Evolutionary conservation across 1,140 invertebrate species (phyloP).

Genomic region (Acromyrmex heyeri): DNA sequence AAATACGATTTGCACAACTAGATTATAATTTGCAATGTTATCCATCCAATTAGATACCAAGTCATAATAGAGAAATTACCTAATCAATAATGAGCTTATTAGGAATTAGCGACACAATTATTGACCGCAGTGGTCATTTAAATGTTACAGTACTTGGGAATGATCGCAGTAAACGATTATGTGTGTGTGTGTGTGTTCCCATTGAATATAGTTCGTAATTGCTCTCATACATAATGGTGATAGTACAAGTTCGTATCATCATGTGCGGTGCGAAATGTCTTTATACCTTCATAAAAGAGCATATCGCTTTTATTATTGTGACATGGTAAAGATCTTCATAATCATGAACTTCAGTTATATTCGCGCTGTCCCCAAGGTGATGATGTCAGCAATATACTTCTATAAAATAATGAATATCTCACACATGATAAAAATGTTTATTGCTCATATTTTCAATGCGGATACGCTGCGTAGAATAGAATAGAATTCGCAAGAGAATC

Average conservation of each 20-base stretch:
- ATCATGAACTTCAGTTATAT: conserved; percentile 4
- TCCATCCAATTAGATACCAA: background rate
- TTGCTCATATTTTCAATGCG: background rate
- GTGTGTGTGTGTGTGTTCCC: background rate
- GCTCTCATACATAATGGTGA: conserved; percentile 10
- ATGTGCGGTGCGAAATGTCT: conserved; percentile 4
- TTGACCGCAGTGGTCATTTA: conserved; percentile 13
- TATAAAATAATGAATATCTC: background rate
- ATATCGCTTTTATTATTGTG: conserved; percentile 41
- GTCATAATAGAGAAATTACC: background rate
- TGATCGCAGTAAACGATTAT: background rate
- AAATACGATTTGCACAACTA: background rate
- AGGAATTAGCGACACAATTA: background rate
- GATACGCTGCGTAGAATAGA: background rate
- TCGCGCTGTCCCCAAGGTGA: conserved; percentile 5
- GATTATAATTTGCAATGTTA: background rate
- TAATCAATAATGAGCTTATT: conserved; percentile 9
- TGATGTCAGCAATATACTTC: background rate
- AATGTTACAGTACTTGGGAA: conserved; percentile 31
- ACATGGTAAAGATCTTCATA: conserved; percentile 25
- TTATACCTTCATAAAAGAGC: conserved; percentile 27
- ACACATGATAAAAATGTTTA: background rate
- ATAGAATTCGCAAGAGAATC: background rate
- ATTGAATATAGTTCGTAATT: conserved; percentile 27
- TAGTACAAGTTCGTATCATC: conserved; percentile 26